Base-by-base conservation (phyloP, 1,140 invertebrate species). In the Harlomillsia oculata region DNA sequence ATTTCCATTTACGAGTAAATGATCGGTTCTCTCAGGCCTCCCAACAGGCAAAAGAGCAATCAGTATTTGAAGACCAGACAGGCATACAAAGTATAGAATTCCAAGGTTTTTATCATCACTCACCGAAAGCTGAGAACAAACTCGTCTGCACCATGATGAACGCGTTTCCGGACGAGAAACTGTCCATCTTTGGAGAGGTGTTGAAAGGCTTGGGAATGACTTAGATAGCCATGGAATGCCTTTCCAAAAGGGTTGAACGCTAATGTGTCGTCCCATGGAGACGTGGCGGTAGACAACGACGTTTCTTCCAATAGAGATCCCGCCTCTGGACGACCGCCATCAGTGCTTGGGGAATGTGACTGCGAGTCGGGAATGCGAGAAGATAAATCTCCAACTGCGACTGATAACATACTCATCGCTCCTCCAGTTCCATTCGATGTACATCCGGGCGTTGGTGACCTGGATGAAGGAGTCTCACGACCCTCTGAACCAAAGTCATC, bases 161-260 rank as follows among this genome's bases (percentile, higher is more conserved):
- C 54, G 36, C 49, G 18, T 57, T 60, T 65, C 21, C 64, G 39
- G 16, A 65, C 60, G 30, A 65, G 48, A 51, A 56, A 65, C 16
- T 62, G 36, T 51, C 64, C 64, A 54, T 65, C 64, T 36, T 58
- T 51, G 11, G 37, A 45, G 14, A 65, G 58, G 5, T 57, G 45
- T 20, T 59, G 36, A 20, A 26, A 36, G 3, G 63, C 60, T 48
- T 59, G 57, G 37, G 64, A 60, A 60, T 56, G 60, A 41, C 49
- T 39, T 3, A 65, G 48, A 58, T 62, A 60, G 14, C 64, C 64
- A 54, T 65, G 64, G 58, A 65, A 65, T 65, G 64, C 60, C 49
- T 56, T 65, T 32, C 64, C 64, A 49, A 62, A 65, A 26, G 60
- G 58, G 56, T 59, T 62, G 21, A 49, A 59, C 0, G 37, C 28